Evolutionary conservation across 2,113 vertebrate genomes (phyloP).

Genomic region (Stegastes partitus): DNA sequence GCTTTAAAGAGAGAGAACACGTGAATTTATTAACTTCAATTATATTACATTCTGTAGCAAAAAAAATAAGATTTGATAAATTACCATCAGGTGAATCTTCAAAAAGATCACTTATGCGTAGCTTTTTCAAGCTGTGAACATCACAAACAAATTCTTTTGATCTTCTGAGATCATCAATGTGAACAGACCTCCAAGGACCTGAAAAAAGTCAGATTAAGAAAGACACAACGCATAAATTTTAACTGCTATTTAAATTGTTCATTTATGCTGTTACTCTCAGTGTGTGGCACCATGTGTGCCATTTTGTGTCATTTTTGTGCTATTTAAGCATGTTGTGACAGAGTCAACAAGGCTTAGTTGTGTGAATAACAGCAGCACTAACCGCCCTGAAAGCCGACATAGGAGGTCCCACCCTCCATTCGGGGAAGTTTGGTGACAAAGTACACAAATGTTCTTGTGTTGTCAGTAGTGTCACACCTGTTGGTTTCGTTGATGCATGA

Average conservation of each 20-base stretch:
- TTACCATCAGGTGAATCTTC: conserved; percentile 42
- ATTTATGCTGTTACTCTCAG: neutral
- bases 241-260: neutral
- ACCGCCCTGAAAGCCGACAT: conserved; percentile 57
- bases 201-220: neutral
- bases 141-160: conserved; percentile 51
- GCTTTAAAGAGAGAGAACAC: neutral
- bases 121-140: conserved; percentile 40
- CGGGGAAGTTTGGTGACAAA: conserved; percentile 57
- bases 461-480: neutral
- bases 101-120: conserved; percentile 47
- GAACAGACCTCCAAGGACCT: conserved; percentile 55
- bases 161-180: conserved; percentile 61
- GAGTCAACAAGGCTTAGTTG: too few relatives aligned
- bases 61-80: neutral
- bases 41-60: neutral
- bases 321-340: neutral
- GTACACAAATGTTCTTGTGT: conserved; percentile 43
- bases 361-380: conserved; percentile 12
- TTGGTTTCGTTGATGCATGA: conserved; percentile 50
- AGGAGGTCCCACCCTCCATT: conserved; percentile 49
- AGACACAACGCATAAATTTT: neutral
- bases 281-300: too few relatives aligned
- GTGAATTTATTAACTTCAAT: neutral
- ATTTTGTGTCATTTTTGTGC: neutral